phyloP scores from a whole-genome alignment of 2,113 vertebrate genomes.

The Dendropsophus ebraccatus region DNA sequence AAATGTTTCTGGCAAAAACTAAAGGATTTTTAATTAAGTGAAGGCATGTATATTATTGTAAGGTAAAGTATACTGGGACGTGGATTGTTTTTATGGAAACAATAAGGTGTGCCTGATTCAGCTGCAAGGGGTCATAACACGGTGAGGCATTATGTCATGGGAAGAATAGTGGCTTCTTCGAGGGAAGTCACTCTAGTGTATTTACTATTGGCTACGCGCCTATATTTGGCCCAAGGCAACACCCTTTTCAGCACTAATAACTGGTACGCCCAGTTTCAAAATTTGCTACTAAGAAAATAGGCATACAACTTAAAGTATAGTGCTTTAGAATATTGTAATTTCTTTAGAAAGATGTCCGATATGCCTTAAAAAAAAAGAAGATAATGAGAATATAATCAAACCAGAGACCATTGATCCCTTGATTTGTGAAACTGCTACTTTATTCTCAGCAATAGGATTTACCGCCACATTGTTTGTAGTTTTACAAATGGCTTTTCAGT shows the following conservation, averaged over 20 bases:
- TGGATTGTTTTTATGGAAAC: slow-evolving; percentile 63
- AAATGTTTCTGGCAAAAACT: slow-evolving; percentile 45
- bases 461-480: too few species aligned
- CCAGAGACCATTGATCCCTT: too few species aligned
- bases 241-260: not conserved
- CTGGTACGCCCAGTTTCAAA: not conserved
- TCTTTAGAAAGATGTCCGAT: too few species aligned
- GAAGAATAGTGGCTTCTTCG: slow-evolving; percentile 72
- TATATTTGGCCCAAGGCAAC: not conserved
- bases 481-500: too few species aligned
- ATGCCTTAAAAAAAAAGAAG: not conserved
- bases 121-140: slow-evolving; percentile 66
- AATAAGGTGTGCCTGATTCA: slow-evolving; percentile 70
- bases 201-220: not conserved
- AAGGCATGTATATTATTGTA: slow-evolving; percentile 49
- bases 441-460: not conserved
- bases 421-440: not conserved
- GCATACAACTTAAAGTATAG: not conserved
- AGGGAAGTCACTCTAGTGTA: not conserved
- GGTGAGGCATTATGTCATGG: slow-evolving; percentile 76
- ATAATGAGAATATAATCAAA: not conserved
- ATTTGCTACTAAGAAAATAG: not conserved
- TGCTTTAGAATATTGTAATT: not conserved
- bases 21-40: slow-evolving; percentile 53
- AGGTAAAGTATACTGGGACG: slow-evolving; percentile 53